Conservation (phyloP, 2,797 vertebrate genomes). For the Squalus acanthias region DNA sequence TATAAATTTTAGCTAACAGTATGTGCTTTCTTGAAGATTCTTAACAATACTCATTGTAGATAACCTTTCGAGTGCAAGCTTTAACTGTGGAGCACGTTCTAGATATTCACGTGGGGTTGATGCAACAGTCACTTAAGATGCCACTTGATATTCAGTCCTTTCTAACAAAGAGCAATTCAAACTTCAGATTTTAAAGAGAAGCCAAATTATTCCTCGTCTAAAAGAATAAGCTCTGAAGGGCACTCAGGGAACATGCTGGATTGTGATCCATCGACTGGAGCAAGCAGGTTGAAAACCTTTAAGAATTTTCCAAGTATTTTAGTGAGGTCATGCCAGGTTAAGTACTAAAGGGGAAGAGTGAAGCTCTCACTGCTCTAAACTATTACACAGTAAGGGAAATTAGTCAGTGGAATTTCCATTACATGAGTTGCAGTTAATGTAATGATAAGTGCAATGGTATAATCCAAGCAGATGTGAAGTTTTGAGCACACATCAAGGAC, state of each 20-base stretch:
- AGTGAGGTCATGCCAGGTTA: neutral
- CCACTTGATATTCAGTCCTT: neutral
- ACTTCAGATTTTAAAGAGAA: neutral
- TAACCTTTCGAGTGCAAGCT: neutral
- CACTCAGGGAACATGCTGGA: neutral
- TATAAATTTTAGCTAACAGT: neutral
- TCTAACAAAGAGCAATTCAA: neutral
- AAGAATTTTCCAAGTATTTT: neutral
- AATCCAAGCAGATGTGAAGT: neutral
- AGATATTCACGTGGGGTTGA: too few species aligned
- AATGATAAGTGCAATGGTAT: neutral
- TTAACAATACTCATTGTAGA: neutral
- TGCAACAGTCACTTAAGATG: neutral
- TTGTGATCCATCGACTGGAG: neutral
- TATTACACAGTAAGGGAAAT: neutral
- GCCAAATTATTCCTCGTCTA: neutral
- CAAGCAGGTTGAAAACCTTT: neutral
- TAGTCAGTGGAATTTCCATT: neutral
- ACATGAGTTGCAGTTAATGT: neutral
- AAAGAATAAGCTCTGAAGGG: constrained; percentile 9
- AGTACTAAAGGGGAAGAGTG: neutral
- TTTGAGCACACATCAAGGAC: neutral
- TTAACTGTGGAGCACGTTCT: neutral
- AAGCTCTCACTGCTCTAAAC: neutral
- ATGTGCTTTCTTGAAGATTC: neutral